Conservation (phyloP, 2,888 invertebrate genomes). For the Plebejus anna region DNA sequence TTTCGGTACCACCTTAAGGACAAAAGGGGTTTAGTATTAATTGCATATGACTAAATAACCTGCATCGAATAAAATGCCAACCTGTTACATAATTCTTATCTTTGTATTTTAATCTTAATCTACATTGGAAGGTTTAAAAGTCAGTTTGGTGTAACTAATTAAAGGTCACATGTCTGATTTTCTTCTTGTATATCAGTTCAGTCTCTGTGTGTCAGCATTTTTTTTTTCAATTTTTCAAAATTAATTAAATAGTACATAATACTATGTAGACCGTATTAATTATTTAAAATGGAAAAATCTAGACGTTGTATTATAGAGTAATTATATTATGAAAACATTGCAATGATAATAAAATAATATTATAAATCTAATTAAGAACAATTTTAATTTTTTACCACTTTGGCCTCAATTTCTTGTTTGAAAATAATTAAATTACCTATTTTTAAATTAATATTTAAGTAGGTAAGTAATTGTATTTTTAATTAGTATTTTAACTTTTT, state of each 20-base stretch:
- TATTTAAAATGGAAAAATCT: too few species aligned
- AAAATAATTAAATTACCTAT: neutral
- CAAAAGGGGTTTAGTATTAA: too few species aligned
- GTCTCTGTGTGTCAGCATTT: too few species aligned
- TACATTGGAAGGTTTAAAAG: neutral
- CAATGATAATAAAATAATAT: too few species aligned
- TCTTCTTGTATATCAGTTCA: neutral
- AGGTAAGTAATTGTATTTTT: neutral
- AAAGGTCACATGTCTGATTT: neutral
- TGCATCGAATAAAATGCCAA: neutral
- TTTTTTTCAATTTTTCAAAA: too few species aligned
- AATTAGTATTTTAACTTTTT: neutral
- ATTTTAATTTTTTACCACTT: neutral
- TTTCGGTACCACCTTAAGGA: too few species aligned
- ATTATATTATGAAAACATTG: too few species aligned
- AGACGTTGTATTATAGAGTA: too few species aligned
- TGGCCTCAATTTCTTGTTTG: neutral
- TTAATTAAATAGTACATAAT: too few species aligned
- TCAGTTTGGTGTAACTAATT: neutral
- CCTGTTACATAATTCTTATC: neutral
- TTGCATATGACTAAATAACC: too few species aligned
- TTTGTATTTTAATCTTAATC: conserved; percentile 7
- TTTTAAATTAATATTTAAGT: neutral
- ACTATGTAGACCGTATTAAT: too few species aligned
- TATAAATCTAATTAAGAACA: neutral